Conservation (phyloP, 1,140 invertebrate genomes). For the Drosophila auraria region DNA sequence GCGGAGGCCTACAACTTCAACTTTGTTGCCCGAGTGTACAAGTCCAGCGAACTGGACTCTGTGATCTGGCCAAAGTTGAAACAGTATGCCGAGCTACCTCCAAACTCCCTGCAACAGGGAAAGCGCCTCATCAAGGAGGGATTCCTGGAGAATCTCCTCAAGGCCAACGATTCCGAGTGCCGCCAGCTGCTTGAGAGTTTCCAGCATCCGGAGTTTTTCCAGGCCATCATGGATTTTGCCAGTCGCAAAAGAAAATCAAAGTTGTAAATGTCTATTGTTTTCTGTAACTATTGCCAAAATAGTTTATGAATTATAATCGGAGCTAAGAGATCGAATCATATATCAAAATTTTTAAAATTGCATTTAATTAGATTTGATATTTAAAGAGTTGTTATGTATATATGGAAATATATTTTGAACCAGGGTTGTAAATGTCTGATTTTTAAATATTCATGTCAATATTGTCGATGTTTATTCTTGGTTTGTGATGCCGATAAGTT, state of each 20-base stretch:
- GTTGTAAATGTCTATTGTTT: conserved; percentile 31
- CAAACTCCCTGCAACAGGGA: conserved; percentile 57
- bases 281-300: not conserved
- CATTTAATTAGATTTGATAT: not conserved
- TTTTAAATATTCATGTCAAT: not conserved
- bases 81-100: conserved; percentile 61
- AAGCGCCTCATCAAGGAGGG: conserved; percentile 58
- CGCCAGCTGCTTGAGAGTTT: conserved; percentile 50
- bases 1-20: conserved; percentile 90
- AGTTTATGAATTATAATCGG: not conserved
- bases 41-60: conserved; percentile 51
- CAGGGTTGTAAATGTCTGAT: not conserved
- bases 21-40: conserved; percentile 85
- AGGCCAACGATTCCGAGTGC: conserved; percentile 58
- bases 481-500: no score
- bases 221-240: conserved; percentile 66
- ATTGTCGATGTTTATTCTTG: no score
- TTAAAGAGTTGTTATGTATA: not conserved
- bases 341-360: no score
- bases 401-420: not conserved
- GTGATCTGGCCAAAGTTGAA: conserved; percentile 70
- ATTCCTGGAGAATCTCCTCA: conserved; percentile 40
- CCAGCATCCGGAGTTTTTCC: conserved; percentile 56
- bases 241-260: conserved; percentile 70
- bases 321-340: not conserved